phyloP scores from a whole-genome alignment of 2,888 invertebrate genomes.

The Griposia aprilina region DNA sequence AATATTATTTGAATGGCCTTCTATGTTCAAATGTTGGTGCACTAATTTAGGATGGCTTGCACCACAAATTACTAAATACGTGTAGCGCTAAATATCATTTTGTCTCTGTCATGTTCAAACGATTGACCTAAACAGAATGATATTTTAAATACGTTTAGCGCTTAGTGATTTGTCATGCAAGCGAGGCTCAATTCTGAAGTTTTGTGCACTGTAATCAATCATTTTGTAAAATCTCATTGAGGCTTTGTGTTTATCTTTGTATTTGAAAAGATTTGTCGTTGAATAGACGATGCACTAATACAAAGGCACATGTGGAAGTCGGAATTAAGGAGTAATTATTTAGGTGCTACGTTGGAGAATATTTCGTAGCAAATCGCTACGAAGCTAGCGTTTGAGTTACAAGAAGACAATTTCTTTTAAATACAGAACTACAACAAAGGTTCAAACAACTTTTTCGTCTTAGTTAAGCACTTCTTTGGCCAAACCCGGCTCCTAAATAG shows the following conservation, averaged over 20 bases:
- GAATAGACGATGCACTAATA: too few relatives aligned
- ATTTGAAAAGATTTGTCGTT: neutral
- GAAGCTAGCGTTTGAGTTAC: neutral
- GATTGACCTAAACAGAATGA: too few relatives aligned
- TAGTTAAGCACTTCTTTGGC: neutral
- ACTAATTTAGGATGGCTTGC: too few relatives aligned
- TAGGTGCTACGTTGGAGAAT: neutral
- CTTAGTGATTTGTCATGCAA: too few relatives aligned
- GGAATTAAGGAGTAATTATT: neutral
- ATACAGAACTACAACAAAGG: neutral
- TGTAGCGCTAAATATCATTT: too few relatives aligned
- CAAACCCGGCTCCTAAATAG: neutral
- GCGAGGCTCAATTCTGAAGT: neutral
- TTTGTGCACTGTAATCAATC: neutral
- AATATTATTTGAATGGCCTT: constrained; percentile 29
- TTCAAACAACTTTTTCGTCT: too few relatives aligned
- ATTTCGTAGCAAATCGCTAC: neutral
- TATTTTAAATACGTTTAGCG: too few relatives aligned
- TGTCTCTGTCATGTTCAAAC: too few relatives aligned
- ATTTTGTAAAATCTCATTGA: neutral
- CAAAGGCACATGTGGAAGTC: neutral
- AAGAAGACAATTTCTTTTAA: neutral
- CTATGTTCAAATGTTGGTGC: neutral
- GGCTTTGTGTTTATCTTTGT: neutral
- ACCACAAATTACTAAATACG: too few relatives aligned